Evolutionary conservation across 2,888 invertebrate species (phyloP), one percentile per base, ranked within the genome.

Genomic region (Leistus spinibarbis): DNA sequence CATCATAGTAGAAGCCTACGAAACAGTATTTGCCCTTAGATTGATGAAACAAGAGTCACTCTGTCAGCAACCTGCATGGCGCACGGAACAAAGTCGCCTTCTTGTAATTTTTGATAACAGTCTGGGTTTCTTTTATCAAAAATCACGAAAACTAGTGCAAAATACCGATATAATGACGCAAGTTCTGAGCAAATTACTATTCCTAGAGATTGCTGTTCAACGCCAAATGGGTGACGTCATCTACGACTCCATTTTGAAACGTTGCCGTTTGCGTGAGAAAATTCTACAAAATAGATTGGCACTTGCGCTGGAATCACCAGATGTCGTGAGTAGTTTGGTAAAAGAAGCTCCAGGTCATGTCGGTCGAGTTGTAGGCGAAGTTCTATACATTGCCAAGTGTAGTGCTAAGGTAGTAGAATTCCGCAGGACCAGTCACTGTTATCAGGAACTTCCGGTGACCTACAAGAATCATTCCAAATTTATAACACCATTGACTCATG

Each of bases 381-480:
- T 73, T 0, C 16, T 60, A 4, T 73, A 67, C 22, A 67, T 67
- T 1, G 60, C 20, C 4, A n/a, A 20, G n/a, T 73, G 73, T 16
- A 17, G 63, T n/a, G 54, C 76, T 5, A 57, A 64, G 13, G 5
- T 75, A 1, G 73, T 76, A 0, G 54, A 76, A 0, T 54, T 24
- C 9, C 24, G 73, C 17, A 23, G 17, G 13, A 64, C 56, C 0
- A 10, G 20, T 10, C 13, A 9, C 20, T 76, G 72, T 20, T 76
- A 72, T 24, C 62, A 73, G 62, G 72, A 76, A 16, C 27, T 76
- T 16, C 76, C 72, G 4, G 64, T 73, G n/a, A 24, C n/a, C 0
- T 73, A 68, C 54, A 20, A 54, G 10, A 76, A 76, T 19, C 13
- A 73, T 16, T 20, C 67, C 1, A 54, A 53, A 3, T 76, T 67